These are phyloP conservation scores for Antennarius maculatus DNA, from an alignment of 2,797 vertebrate species.

Conservation along the genomic window DNA sequence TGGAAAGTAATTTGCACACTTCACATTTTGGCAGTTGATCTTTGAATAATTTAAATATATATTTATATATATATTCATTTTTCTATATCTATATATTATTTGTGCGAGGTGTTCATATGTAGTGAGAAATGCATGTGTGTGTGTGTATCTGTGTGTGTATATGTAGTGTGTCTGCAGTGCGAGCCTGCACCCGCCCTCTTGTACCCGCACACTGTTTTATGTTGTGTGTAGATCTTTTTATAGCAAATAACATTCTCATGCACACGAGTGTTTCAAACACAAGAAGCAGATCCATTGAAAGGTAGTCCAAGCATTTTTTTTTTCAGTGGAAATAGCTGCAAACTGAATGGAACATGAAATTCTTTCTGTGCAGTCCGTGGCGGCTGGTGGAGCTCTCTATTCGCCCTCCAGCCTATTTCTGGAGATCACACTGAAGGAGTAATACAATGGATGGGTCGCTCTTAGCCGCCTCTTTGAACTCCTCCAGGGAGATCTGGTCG, in stretches of 20 bases:
- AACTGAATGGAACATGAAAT: constrained; percentile 97
- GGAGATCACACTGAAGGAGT: constrained; percentile 99
- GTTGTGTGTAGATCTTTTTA: constrained; percentile 81
- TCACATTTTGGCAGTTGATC: constrained; percentile 95
- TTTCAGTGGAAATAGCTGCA: constrained; percentile 96
- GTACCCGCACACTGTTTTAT: constrained; percentile 49
- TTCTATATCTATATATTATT: constrained; percentile 80
- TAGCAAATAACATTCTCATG: constrained; percentile 99
- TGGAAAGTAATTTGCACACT: constrained; percentile 93
- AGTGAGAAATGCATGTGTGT: constrained; percentile 41
- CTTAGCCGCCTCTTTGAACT: constrained; percentile 99
- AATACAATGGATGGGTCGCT: constrained; percentile 99
- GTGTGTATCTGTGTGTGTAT: constrained; percentile 6
- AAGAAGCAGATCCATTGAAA: constrained; percentile 99
- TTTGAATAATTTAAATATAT: constrained; percentile 83
- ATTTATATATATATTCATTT: constrained; percentile 76
- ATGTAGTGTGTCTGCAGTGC: constrained; percentile 30
- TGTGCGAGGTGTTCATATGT: constrained; percentile 71
- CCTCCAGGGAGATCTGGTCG: constrained; percentile 98
- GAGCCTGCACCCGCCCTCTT: constrained; percentile 55
- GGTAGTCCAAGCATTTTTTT: constrained; percentile 94
- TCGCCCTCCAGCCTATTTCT: constrained; percentile 88
- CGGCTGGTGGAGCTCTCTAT: constrained; percentile 51
- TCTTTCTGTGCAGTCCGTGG: constrained; percentile 92
- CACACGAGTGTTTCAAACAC: constrained; percentile 99